Conservation (phyloP, 2,113 vertebrate species). For the Thinocorus orbignyianus region DNA sequence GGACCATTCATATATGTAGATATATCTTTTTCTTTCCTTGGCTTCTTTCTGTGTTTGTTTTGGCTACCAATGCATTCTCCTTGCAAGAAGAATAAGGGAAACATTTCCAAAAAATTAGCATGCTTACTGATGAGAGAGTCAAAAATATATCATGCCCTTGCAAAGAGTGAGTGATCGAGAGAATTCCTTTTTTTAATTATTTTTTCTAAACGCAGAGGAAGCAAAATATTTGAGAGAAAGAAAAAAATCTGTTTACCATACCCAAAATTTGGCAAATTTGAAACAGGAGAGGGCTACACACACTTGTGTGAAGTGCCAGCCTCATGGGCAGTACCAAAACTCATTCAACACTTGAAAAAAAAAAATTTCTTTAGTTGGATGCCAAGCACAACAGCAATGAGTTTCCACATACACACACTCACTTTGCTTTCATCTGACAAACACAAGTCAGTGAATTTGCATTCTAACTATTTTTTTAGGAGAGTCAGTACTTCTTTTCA, state of each 20-base stretch:
- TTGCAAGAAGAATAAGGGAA: constrained; percentile 34
- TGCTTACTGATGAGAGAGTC: not conserved
- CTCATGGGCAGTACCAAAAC: not conserved
- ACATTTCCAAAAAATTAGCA: constrained; percentile 30
- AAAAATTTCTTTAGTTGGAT: constrained; percentile 12
- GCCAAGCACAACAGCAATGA: constrained; percentile 51
- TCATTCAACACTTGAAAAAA: constrained; percentile 23
- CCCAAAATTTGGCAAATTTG: not conserved
- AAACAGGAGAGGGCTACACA: constrained; percentile 1
- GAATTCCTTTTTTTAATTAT: constrained; percentile 16
- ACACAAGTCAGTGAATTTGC: not conserved
- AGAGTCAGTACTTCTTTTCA: not conserved
- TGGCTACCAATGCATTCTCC: constrained; percentile 25
- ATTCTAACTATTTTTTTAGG: not conserved
- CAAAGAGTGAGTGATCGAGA: not conserved
- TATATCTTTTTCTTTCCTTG: constrained; percentile 45
- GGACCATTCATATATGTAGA: constrained; percentile 1
- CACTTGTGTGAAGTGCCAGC: not conserved
- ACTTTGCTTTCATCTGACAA: constrained; percentile 46
- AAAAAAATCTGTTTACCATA: not conserved
- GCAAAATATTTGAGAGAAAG: constrained; percentile 48
- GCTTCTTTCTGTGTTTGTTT: constrained; percentile 50
- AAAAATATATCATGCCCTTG: not conserved
- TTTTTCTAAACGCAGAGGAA: constrained; percentile 27
- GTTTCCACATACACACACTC: not conserved